Conservation (phyloP, 2,113 vertebrate species). For the Amazona guildingii region DNA sequence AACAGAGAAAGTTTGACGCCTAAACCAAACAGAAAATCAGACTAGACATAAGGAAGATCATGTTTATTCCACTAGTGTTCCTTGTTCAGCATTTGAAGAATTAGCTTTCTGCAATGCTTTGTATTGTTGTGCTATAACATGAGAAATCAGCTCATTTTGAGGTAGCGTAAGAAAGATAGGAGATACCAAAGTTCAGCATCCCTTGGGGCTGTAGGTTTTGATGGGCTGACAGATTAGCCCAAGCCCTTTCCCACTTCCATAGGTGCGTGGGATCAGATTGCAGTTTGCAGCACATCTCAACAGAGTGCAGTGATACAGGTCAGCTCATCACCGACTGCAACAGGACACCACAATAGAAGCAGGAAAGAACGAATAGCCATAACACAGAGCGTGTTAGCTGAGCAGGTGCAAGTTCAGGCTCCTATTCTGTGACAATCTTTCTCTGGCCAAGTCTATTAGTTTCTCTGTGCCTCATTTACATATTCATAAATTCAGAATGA, state of each 20-base stretch:
- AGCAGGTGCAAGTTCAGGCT: background rate
- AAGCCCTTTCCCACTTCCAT: background rate
- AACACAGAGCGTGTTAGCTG: background rate
- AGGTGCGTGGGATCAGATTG: background rate
- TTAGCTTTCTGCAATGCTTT: background rate
- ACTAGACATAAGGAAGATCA: background rate
- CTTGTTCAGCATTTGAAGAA: background rate
- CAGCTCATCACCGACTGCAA: background rate
- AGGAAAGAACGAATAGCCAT: background rate
- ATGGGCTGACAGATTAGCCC: background rate
- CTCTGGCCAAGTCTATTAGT: background rate
- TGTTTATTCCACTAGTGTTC: background rate
- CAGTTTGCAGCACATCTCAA: background rate
- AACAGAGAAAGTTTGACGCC: background rate
- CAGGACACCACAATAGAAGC: background rate
- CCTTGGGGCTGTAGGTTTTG: background rate
- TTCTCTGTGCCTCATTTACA: background rate
- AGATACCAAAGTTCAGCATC: background rate
- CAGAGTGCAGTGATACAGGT: background rate
- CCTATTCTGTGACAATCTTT: background rate
- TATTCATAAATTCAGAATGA: constrained; percentile 2
- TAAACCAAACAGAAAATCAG: background rate
- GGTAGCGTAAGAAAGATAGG: background rate
- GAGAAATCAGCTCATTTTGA: background rate
- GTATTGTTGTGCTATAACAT: background rate